These are phyloP conservation scores for Thereuonema tuberculata DNA, from an alignment of 1,140 invertebrate genomes.

Conservation along the genomic window DNA sequence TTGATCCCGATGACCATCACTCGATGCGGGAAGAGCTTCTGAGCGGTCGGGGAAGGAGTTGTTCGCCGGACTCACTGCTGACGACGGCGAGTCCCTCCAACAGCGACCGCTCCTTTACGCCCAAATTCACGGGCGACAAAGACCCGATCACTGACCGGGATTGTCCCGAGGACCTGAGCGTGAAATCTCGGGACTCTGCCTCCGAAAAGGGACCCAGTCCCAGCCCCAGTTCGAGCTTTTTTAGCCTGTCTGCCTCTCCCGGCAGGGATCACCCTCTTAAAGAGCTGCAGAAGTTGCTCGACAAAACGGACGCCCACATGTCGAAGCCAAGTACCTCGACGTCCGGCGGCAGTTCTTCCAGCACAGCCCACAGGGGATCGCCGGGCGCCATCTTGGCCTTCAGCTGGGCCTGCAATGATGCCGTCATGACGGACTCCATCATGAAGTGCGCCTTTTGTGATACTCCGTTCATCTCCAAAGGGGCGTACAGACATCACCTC, in stretches of 20 bases:
- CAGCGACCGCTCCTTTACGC: constrained; percentile 3
- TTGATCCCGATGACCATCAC: constrained; percentile 16
- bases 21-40: constrained; percentile 13
- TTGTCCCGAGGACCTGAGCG: constrained; percentile 4
- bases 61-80: neutral
- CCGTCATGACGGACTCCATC: constrained; percentile 60
- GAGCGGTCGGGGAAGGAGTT: too few species aligned
- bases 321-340: constrained; percentile 16
- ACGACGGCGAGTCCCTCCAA: neutral
- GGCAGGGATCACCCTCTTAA: constrained; percentile 51
- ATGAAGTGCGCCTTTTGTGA: constrained; percentile 96
- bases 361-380: constrained; percentile 8
- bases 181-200: neutral
- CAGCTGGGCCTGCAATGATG: constrained; percentile 86
- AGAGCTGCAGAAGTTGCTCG: constrained; percentile 83
- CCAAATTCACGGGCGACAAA: neutral
- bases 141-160: neutral
- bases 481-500: constrained; percentile 87
- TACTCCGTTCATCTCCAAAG: constrained; percentile 89
- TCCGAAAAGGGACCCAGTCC: neutral
- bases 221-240: neutral
- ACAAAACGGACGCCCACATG: constrained; percentile 69
- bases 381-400: constrained; percentile 74
- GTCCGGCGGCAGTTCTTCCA: constrained; percentile 13
- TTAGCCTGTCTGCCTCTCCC: constrained; percentile 33